phyloP scores from a whole-genome alignment of 2,113 vertebrate genomes.

The Charadrius vociferus region DNA sequence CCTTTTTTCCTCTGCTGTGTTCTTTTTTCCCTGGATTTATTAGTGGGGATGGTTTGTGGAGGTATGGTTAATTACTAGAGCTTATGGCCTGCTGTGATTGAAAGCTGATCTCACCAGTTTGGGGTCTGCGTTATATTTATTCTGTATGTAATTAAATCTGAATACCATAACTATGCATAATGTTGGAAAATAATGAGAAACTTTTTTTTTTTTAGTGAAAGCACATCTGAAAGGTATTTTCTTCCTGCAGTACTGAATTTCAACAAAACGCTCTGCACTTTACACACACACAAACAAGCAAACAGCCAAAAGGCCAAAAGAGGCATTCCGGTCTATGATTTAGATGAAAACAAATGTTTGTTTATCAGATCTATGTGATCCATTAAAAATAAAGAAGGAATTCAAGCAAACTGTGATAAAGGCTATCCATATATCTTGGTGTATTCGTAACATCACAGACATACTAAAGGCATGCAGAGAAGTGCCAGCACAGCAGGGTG shows the following conservation, averaged over 20 bases:
- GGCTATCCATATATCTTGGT: neutral
- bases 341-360: neutral
- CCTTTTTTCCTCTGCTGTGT: neutral
- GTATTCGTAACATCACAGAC: neutral
- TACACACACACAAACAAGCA: neutral
- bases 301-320: neutral
- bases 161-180: constrained; percentile 61
- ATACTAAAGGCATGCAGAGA: neutral
- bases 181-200: constrained; percentile 50
- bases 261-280: neutral
- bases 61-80: constrained; percentile 65
- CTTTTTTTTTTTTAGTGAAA: neutral
- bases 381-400: constrained; percentile 27
- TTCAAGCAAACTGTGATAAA: constrained; percentile 7
- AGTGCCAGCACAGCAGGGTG: constrained; percentile 38
- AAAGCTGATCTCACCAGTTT: constrained; percentile 71
- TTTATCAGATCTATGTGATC: neutral
- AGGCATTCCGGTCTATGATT: neutral
- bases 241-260: neutral
- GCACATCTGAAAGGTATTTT: constrained; percentile 39
- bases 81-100: constrained; percentile 66
- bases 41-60: constrained; percentile 52
- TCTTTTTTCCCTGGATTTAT: constrained; percentile 44
- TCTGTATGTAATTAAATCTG: constrained; percentile 66
- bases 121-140: constrained; percentile 49